These are phyloP conservation scores for Corvus moneduloides DNA, from an alignment of 2,113 vertebrate species.

Conservation along the genomic window DNA sequence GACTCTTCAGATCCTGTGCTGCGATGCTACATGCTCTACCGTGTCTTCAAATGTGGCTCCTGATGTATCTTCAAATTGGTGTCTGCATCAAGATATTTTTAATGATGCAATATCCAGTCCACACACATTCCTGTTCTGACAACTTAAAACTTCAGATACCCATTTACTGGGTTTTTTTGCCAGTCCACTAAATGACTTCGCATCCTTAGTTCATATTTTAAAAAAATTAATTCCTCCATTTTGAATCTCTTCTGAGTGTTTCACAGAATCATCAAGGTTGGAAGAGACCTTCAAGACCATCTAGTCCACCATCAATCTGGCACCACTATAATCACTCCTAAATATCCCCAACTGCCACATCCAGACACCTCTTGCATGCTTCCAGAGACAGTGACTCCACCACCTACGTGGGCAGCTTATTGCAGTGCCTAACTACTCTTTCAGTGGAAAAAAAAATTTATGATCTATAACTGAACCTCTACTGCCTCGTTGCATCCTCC, in stretches of 20 bases:
- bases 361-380: background rate
- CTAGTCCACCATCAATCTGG: background rate
- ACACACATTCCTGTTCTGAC: background rate
- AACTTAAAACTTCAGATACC: background rate
- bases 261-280: background rate
- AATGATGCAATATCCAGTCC: background rate
- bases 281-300: background rate
- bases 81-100: background rate
- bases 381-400: background rate
- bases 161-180: accelerated
- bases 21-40: background rate
- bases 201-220: background rate
- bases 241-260: background rate
- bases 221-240: background rate
- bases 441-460: background rate
- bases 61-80: background rate
- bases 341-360: background rate
- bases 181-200: background rate
- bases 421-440: background rate
- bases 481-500: background rate
- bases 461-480: background rate
- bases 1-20: background rate
- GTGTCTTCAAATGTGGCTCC: background rate
- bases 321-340: background rate
- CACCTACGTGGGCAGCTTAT: accelerated